Evolutionary conservation across 2,113 vertebrate genomes (phyloP).

Genomic region (Cyanistes caeruleus): DNA sequence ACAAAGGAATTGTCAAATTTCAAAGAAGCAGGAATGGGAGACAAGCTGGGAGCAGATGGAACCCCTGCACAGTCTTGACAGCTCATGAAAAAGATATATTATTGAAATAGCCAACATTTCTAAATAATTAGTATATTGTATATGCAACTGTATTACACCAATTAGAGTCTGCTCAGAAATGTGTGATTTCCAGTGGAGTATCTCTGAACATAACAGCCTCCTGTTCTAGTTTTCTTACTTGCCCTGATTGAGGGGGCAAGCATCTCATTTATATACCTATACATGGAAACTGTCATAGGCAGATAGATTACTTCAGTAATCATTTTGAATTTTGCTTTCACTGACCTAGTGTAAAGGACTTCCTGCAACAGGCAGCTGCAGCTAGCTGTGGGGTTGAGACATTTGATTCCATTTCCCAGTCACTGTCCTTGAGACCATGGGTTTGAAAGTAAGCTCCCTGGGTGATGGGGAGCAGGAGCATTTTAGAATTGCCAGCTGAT

Average conservation of each 20-base stretch:
- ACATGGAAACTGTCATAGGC: fast-evolving
- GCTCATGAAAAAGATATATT: not conserved
- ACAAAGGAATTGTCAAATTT: not conserved
- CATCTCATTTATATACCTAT: fast-evolving
- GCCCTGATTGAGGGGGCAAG: not conserved
- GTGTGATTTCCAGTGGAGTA: not conserved
- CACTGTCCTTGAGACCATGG: not conserved
- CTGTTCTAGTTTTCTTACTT: not conserved
- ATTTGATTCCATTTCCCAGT: not conserved
- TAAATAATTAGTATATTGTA: not conserved
- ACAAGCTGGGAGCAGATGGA: not conserved
- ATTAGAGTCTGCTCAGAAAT: not conserved
- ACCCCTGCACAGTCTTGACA: not conserved
- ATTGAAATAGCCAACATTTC: not conserved
- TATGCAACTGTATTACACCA: not conserved
- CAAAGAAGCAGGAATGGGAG: not conserved
- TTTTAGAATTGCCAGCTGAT: not conserved
- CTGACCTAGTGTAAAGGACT: not conserved
- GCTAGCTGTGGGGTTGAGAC: not conserved
- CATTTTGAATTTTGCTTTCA: not conserved
- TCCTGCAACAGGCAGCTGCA: not conserved
- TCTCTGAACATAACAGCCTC: not conserved
- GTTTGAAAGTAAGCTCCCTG: not conserved
- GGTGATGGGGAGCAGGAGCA: not conserved
- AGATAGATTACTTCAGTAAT: not conserved